phyloP scores from a whole-genome alignment of 2,888 invertebrate species.

The Hedychridium roseum region DNA sequence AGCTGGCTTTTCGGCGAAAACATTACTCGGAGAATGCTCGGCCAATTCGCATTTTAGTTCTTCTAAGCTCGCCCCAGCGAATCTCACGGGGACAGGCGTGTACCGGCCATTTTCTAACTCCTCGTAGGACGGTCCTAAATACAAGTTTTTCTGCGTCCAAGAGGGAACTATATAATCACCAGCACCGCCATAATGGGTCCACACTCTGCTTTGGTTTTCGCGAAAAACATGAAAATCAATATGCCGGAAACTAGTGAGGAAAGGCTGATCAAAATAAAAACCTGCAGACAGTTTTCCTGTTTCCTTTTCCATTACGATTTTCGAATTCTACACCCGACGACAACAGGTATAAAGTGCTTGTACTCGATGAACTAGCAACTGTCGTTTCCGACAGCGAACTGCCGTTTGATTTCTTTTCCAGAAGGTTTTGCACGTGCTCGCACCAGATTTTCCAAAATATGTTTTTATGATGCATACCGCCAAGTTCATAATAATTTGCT shows the following conservation, averaged over 20 bases:
- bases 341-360: slow-evolving; percentile 64
- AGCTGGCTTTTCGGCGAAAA: slow-evolving; percentile 15
- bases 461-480: slow-evolving; percentile 68
- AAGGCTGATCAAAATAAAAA: neutral
- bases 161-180: slow-evolving; percentile 41
- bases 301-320: neutral
- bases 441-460: slow-evolving; percentile 72
- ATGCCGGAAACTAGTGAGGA: neutral
- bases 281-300: neutral
- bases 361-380: slow-evolving; percentile 65
- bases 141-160: slow-evolving; percentile 70
- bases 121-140: slow-evolving; percentile 63
- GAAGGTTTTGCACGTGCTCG: slow-evolving; percentile 63
- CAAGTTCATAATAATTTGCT: slow-evolving; percentile 74
- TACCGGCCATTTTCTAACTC: slow-evolving; percentile 45
- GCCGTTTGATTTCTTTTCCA: slow-evolving; percentile 60
- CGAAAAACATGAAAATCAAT: slow-evolving; percentile 3
- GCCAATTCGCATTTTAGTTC: slow-evolving; percentile 34
- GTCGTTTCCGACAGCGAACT: slow-evolving; percentile 68
- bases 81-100: slow-evolving; percentile 40
- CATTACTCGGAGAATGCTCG: slow-evolving; percentile 23
- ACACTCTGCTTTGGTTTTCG: slow-evolving; percentile 32
- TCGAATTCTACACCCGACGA: slow-evolving; percentile 54
- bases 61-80: slow-evolving; percentile 43
- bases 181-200: slow-evolving; percentile 45